Evolutionary conservation across 2,113 vertebrate genomes (phyloP), one percentile per base, ranked within the genome.

Genomic region (Gallinago paraguaiae): DNA sequence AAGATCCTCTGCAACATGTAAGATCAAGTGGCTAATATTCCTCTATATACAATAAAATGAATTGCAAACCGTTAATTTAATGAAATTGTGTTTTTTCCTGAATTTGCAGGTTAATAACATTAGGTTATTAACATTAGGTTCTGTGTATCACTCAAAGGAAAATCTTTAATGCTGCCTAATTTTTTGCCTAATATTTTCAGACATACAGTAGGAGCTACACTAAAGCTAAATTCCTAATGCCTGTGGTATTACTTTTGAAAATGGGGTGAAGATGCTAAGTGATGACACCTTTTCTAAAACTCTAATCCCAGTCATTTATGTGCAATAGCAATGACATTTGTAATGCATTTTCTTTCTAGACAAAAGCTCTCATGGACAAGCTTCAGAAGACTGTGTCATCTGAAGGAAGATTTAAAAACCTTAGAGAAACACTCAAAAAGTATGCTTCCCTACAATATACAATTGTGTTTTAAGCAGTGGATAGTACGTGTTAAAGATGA

Each of bases 401-500:
- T 53, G 99, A 99, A 97, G 99, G 99, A 97, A 98, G 99, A 96
- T 99, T 99, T 98, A 99, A 99, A 98, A 99, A 99, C 93, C 98
- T 99, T 96, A 98, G 99, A 98, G 99, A 99, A 98, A 99, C 99
- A 9, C 98, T 99, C 89, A 99, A 99, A 97, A 99, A 99, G 99
- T 99, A 98, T 80, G 98, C 91, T 39, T 94, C 71, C n/a, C 74
- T 92, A 45, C 65, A 89, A 12, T 63, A 53, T 53, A 82, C 56
- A 68, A 14, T 18, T 86, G 19, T 24, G 13, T 86, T 90, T 86
- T 79, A 37, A 89, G 20, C 30, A 72, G 48, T 39, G 16, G 16
- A 37, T 56, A 39, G 19, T 76, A 39, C 23, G 39, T 78, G 33
- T 51, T 82, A 51, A 54, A 90, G 54, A 90, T 63, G 1, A 74